phyloP scores from a whole-genome alignment of 37 sponge, comb jelly and placozoan genomes.

The Mnemiopsis leidyi region DNA sequence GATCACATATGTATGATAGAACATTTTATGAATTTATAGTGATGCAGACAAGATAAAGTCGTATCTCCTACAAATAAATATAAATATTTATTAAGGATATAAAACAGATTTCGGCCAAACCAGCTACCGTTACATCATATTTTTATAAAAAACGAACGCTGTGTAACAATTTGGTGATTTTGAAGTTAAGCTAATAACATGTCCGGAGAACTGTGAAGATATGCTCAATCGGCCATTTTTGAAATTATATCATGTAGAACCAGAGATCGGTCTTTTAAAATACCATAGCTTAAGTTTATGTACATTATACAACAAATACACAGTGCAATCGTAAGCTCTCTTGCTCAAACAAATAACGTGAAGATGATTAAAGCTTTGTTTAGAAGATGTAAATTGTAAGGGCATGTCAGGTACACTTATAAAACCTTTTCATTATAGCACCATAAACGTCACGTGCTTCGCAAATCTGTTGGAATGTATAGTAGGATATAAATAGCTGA shows the following conservation, averaged over 20 bases:
- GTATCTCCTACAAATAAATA: constrained; percentile 17
- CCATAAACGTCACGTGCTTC: not conserved
- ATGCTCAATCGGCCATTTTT: not conserved
- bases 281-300: not conserved
- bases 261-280: not conserved
- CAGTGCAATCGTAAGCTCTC: not conserved
- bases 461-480: not conserved
- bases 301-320: not conserved
- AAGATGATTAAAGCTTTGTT: not conserved
- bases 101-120: constrained; percentile 3
- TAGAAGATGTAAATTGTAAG: not conserved
- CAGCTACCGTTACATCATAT: not conserved
- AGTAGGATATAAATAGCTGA: not conserved
- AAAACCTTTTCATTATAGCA: not conserved
- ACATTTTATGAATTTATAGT: too few species aligned
- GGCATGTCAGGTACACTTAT: not conserved
- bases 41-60: not conserved
- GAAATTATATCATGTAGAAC: not conserved
- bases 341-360: not conserved
- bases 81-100: constrained; percentile 2
- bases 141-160: not conserved
- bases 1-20: too few species aligned
- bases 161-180: not conserved
- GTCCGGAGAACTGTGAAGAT: too few species aligned
- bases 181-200: too few species aligned